These are phyloP conservation scores for Chelonia mydas DNA, from an alignment of 2,797 vertebrate genomes.

Conservation along the genomic window DNA sequence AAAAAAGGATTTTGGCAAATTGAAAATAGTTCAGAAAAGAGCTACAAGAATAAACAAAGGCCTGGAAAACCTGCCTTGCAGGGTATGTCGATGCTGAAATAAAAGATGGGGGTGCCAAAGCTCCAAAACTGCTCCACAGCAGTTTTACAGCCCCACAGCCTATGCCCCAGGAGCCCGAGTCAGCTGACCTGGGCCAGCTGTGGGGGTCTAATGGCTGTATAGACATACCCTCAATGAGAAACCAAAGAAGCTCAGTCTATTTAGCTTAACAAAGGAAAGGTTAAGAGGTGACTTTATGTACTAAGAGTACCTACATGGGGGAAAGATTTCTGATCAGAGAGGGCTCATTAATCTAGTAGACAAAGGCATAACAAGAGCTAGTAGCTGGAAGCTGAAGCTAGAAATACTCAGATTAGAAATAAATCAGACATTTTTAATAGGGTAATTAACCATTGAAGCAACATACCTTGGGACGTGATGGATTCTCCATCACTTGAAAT, in stretches of 20 bases:
- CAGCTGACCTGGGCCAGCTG: background rate
- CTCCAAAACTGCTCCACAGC: background rate
- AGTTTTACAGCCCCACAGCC: background rate
- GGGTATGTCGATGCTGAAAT: background rate
- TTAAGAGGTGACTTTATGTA: background rate
- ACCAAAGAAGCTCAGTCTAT: background rate
- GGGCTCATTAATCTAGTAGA: background rate
- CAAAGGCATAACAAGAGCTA: background rate
- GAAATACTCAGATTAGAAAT: background rate
- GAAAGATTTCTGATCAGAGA: background rate
- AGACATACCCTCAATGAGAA: background rate
- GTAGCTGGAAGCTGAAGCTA: background rate
- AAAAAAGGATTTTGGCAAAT: background rate
- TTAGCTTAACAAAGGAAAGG: background rate
- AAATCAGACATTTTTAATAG: conserved; percentile 3
- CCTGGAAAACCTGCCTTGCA: background rate
- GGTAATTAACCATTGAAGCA: background rate
- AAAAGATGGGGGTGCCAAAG: background rate
- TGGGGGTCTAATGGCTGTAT: background rate
- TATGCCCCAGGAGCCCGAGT: background rate
- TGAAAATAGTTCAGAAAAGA: background rate
- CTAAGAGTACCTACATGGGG: background rate
- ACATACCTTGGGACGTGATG: background rate
- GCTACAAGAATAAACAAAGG: background rate
- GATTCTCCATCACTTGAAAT: background rate